Evolutionary conservation across 2,888 invertebrate genomes (phyloP).

Genomic region (Ophion costatus): DNA sequence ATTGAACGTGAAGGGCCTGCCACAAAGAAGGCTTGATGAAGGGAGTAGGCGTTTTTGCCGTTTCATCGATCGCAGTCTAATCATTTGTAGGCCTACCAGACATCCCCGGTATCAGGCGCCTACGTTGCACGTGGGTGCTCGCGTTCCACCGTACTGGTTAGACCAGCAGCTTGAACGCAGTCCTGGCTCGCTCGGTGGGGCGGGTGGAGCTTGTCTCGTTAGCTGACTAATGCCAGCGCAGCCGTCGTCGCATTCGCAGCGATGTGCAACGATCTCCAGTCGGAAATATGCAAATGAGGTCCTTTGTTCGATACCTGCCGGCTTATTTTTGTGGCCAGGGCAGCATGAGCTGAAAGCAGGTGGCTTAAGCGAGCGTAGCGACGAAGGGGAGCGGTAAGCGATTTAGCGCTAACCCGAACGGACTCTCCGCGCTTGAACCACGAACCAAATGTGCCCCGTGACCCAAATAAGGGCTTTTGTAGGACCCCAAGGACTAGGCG

Average conservation of each 20-base stretch:
- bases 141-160: conserved; percentile 23
- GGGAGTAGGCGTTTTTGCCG: background rate
- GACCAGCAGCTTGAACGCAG: conserved; percentile 8
- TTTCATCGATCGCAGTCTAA: conserved; percentile 72
- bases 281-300: conserved; percentile 82
- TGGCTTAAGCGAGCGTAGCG: conserved; percentile 50
- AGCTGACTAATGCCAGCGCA: conserved; percentile 2
- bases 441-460: conserved; percentile 75
- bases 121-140: conserved; percentile 65
- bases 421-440: conserved; percentile 69
- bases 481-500: conserved; percentile 82
- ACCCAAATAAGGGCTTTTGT: conserved; percentile 84
- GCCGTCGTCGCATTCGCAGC: conserved; percentile 23
- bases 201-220: conserved; percentile 2
- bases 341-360: conserved; percentile 75
- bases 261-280: conserved; percentile 24
- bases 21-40: background rate
- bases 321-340: conserved; percentile 82
- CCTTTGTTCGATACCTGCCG: conserved; percentile 83
- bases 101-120: conserved; percentile 79
- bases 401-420: conserved; percentile 26
- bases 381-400: background rate
- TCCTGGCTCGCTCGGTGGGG: conserved; percentile 14
- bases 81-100: conserved; percentile 83
- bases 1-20: background rate